Percentiles rank a stretch among this genome's conserved stretches.
phyloP scores from a whole-genome alignment of 2,888 invertebrate species.

The Sarcophaga rosellei region DNA sequence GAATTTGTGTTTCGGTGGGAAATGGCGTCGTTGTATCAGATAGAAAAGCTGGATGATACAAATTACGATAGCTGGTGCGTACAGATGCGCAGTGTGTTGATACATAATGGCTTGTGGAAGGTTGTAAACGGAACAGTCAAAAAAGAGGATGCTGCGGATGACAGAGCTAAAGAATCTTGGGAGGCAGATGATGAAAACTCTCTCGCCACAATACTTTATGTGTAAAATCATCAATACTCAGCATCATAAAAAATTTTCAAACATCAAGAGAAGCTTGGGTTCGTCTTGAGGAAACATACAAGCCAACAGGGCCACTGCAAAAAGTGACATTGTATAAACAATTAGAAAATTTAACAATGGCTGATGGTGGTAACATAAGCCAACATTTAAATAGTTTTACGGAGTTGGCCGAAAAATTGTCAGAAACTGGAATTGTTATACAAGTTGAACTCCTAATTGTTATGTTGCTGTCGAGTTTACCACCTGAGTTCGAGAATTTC shows the following conservation, averaged over 20 bases:
- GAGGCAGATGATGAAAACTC: constrained; percentile 29
- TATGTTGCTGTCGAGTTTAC: too few relatives aligned
- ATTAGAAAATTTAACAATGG: constrained; percentile 39
- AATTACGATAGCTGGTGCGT: constrained; percentile 52
- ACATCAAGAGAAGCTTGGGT: constrained; percentile 23
- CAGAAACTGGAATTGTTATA: too few relatives aligned
- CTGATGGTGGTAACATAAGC: too few relatives aligned
- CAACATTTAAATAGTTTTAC: too few relatives aligned
- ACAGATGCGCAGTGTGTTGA: constrained; percentile 50
- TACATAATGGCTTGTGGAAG: constrained; percentile 54
- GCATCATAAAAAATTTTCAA: too few relatives aligned
- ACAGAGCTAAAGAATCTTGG: too few relatives aligned
- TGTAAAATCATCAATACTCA: constrained; percentile 29
- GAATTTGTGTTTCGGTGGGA: neutral
- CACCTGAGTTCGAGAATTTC: too few relatives aligned
- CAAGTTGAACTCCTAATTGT: too few relatives aligned
- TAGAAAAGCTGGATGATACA: constrained; percentile 48
- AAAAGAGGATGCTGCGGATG: neutral
- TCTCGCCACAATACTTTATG: constrained; percentile 41
- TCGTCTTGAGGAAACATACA: neutral
- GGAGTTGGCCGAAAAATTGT: too few relatives aligned
- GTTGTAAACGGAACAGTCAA: constrained; percentile 20
- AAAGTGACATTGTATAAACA: constrained; percentile 43
- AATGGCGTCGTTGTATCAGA: constrained; percentile 41
- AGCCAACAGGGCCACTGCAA: neutral